phyloP scores from a whole-genome alignment of 2,797 vertebrate species.

The Malurus splendens region DNA sequence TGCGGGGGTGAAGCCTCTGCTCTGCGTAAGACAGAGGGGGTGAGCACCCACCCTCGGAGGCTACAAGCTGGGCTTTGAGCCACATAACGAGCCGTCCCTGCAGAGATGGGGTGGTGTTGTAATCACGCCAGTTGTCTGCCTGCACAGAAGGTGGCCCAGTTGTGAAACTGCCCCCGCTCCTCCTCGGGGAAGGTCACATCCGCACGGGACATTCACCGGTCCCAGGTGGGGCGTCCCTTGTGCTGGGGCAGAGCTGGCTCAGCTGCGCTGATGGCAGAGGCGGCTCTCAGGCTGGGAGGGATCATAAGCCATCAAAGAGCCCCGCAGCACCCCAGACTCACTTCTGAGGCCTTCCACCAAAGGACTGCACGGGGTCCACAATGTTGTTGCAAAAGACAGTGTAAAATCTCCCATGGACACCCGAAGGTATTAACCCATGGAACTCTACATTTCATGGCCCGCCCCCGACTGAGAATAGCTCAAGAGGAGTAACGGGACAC shows the following conservation, averaged over 20 bases:
- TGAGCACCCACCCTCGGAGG: neutral
- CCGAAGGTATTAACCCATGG: neutral
- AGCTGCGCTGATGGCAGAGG: neutral
- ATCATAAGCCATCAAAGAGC: neutral
- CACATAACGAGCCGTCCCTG: accelerated
- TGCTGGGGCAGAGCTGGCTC: neutral
- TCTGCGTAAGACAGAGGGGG: neutral
- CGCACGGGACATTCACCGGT: neutral
- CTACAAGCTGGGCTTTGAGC: neutral
- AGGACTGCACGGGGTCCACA: neutral
- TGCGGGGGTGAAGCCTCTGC: neutral
- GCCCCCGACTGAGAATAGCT: accelerated
- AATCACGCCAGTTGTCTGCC: neutral
- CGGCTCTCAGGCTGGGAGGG: neutral
- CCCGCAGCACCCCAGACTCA: neutral
- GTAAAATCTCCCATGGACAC: neutral
- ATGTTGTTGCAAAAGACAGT: neutral
- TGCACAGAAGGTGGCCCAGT: neutral
- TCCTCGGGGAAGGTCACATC: neutral
- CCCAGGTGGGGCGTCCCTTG: neutral
- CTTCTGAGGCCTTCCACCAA: neutral
- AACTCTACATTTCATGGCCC: neutral
- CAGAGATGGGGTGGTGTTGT: neutral
- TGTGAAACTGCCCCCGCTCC: accelerated
- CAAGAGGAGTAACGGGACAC: neutral